Conservation (phyloP, 53 echinoderm and acorn worm species). For the Astropecten irregularis region DNA sequence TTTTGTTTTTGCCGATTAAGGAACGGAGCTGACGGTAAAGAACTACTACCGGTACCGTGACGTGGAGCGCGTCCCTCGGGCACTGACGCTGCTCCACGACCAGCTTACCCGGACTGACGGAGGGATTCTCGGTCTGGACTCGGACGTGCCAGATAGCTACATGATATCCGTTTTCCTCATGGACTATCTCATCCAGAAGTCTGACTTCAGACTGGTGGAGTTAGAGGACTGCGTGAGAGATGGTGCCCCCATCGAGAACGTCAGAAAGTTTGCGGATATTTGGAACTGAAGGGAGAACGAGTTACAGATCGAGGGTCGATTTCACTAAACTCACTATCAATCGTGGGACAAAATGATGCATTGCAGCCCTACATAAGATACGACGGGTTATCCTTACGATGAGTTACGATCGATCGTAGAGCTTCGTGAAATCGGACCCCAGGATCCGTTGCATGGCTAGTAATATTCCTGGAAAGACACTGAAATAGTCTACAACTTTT, state of each 20-base stretch:
- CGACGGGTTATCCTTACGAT: no score
- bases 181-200: conserved; percentile 59
- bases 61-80: conserved; percentile 52
- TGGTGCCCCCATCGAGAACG: background rate
- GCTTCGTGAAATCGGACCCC: no score
- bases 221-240: conserved; percentile 41
- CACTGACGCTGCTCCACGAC: conserved; percentile 47
- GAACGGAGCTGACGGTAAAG: conserved; percentile 13
- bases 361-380: no score
- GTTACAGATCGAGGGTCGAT: no score
- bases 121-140: conserved; percentile 59
- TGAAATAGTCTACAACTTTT: no score
- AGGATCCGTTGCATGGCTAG: no score
- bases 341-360: no score
- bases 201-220: conserved; percentile 30
- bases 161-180: conserved; percentile 55
- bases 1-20: no score
- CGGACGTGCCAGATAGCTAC: conserved; percentile 58
- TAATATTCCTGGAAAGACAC: no score
- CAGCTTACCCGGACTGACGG: conserved; percentile 38
- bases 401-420: no score
- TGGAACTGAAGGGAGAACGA: conserved; percentile 11
- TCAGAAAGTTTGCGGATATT: background rate
- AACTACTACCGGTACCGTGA: conserved; percentile 66
- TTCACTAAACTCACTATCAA: no score